These are phyloP conservation scores for Balanococcus diminutus DNA, from an alignment of 2,888 invertebrate species.

Conservation along the genomic window DNA sequence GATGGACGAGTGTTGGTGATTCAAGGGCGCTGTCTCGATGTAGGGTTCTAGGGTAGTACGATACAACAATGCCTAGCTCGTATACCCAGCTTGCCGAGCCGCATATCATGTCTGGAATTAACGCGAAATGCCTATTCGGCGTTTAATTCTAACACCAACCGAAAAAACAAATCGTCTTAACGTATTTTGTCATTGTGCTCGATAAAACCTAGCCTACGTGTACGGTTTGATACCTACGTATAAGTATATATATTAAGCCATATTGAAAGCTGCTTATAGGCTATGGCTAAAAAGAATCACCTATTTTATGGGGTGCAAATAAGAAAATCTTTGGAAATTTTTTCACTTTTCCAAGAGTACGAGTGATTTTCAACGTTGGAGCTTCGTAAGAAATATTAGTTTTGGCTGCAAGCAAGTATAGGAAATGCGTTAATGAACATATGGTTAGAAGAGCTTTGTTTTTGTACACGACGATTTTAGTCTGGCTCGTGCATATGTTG, in stretches of 20 bases:
- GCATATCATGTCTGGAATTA: slow-evolving; percentile 37
- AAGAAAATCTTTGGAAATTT: not conserved
- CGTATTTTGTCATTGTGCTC: slow-evolving; percentile 22
- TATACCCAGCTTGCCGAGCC: not conserved
- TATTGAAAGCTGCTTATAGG: not conserved
- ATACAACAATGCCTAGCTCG: not conserved
- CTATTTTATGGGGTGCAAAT: not conserved
- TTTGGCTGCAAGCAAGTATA: not conserved
- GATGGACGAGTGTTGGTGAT: slow-evolving; percentile 45
- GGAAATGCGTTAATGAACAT: slow-evolving; percentile 34
- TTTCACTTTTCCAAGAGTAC: not conserved
- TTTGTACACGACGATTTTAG: not conserved
- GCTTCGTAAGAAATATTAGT: not conserved
- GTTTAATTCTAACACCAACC: slow-evolving; percentile 32
- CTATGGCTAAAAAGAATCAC: not conserved
- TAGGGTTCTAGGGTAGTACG: slow-evolving; percentile 47
- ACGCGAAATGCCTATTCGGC: slow-evolving; percentile 40
- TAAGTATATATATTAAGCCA: not conserved
- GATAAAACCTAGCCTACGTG: too few species aligned
- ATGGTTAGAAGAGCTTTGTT: slow-evolving; percentile 25
- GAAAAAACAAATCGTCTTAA: slow-evolving; percentile 43
- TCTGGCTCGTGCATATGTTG: not conserved
- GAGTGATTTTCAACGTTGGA: not conserved
- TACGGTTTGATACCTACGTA: too few species aligned
- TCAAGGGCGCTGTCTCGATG: slow-evolving; percentile 48